These are phyloP conservation scores for Ctenodactylus gundi DNA, from an alignment of 2,113 vertebrate species.

Conservation along the genomic window DNA sequence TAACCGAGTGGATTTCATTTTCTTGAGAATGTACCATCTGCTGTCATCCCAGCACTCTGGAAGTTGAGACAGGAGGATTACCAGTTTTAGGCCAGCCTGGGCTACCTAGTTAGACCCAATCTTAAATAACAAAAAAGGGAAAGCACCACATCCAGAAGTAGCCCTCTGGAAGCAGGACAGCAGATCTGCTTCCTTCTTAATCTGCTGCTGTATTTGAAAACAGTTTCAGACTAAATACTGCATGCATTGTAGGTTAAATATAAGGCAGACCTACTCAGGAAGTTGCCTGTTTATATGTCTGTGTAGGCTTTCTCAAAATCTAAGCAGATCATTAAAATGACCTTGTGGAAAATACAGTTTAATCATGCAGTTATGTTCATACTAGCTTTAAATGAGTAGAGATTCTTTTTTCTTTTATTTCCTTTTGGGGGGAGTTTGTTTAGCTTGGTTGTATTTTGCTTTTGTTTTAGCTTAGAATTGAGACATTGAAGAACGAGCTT, in stretches of 20 bases:
- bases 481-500: not conserved
- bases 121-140: not conserved
- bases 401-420: not conserved
- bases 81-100: not conserved
- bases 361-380: not conserved
- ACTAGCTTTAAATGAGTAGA: not conserved
- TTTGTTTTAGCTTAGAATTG: no score
- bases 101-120: not conserved
- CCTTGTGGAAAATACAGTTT: not conserved
- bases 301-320: not conserved
- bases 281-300: constrained; percentile 1
- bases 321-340: constrained; percentile 12
- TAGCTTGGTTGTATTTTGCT: no score
- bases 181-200: not conserved
- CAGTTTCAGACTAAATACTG: not conserved
- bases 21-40: not conserved
- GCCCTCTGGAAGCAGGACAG: not conserved
- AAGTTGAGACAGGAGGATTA: no score
- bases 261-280: not conserved
- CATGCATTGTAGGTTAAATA: not conserved
- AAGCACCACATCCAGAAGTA: not conserved
- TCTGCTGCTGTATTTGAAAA: constrained; percentile 11
- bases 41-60: not conserved
- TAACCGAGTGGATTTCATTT: no score
- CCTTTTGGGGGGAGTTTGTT: no score